Base-by-base conservation (phyloP, 2,113 vertebrate species). In the Pipa parva region DNA sequence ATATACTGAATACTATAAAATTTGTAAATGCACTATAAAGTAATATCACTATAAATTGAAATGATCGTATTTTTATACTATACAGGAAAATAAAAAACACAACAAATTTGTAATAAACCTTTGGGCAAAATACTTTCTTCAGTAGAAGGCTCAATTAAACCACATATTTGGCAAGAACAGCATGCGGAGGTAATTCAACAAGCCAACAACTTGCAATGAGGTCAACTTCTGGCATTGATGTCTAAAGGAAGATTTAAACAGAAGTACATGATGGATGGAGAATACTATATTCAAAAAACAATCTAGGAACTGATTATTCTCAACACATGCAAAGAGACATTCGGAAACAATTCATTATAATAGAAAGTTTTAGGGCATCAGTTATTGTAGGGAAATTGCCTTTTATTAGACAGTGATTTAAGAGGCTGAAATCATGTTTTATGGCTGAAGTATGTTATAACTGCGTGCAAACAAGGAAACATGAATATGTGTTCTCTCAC, bases 331-430 rank as follows among this genome's bases (percentile, higher is more conserved):
- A 37, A 68, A 59, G 28, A 28, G 46, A 26, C 52, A 54, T 70
- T 70, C 39, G 66, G 66, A 70, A 61, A 70, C 66, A 17, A 70
- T 61, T 45, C 49, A 70, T 70, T 70, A 61, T 54, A 61, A 61
- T 25, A 18, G 58, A 37, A 54, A 36, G 33, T 17, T 36, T 29
- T 37, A 70, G 26, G 49, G 49, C 48, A 70, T 60, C 60, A 69
- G 60, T 29, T 58, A 70, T 33, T 46, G 36, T 20, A 20, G 46
- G 36, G 22, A 13, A 15, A 46, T n/a, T n/a, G n/a, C n/a, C 27
- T 48, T 36, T 66, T 48, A 48, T 57, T 11, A 54, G 50, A 3
- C 18, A 65, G 31, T 22, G 39, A 28, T n/a, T 45, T 25, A 7
- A n/a, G 20, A 28, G 18, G 21, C 24, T 12, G 24, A 37, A 54